Evolutionary conservation across 2,113 vertebrate species (phyloP).

Genomic region (Ailuropoda melanoleuca): DNA sequence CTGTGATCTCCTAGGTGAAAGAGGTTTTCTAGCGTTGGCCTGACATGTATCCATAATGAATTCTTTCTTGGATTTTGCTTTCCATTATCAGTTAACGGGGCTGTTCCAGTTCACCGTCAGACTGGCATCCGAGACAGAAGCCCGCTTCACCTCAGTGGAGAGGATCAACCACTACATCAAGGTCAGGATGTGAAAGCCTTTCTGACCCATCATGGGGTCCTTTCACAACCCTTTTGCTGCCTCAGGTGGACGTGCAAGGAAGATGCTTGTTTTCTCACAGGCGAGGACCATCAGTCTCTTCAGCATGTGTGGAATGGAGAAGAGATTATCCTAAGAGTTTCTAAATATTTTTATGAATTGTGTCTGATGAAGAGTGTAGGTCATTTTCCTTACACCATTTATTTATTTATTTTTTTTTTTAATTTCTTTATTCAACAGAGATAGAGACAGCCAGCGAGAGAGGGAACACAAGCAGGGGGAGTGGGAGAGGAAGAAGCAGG

Average conservation of each 20-base stretch:
- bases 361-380: neutral
- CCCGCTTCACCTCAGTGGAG: constrained; percentile 95
- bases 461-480: too few species aligned
- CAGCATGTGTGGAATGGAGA: neutral
- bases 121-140: constrained; percentile 95
- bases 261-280: neutral
- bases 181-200: constrained; percentile 80
- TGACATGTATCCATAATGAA: neutral
- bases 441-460: too few species aligned
- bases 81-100: constrained; percentile 89
- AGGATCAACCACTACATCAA: constrained; percentile 95
- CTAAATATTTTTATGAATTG: neutral
- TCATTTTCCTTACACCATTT: neutral
- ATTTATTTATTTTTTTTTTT: neutral
- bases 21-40: neutral
- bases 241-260: neutral
- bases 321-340: neutral
- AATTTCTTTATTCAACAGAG: too few species aligned
- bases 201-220: neutral
- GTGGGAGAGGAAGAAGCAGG: too few species aligned
- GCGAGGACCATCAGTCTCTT: neutral
- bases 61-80: constrained; percentile 32
- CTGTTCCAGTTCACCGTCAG: constrained; percentile 97
- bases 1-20: neutral
- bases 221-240: neutral